Evolutionary conservation across 1,140 invertebrate genomes (phyloP), one percentile per base, ranked within the genome.

Genomic region (Tetraneura akinire): DNA sequence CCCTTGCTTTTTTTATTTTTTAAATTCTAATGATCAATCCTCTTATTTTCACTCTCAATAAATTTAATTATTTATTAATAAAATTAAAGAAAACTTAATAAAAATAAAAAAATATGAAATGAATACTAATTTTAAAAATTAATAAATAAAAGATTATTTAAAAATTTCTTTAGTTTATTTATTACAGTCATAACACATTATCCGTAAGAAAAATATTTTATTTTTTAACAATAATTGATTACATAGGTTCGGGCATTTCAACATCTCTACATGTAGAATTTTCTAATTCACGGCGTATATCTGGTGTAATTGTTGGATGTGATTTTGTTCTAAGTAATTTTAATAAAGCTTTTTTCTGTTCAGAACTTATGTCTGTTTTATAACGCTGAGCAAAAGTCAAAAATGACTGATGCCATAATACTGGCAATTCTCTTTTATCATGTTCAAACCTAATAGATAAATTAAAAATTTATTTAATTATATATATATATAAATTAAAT

Each of bases 371-470:
- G 86, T 98, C 95, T 80, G 93, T 91, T 87, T 98, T 98, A 85
- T 99, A 99, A 81, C 95, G 89, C 87, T 99, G 96, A 2, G 93
- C 92, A 89, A 99, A 99, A 3, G 94, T 95, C 55, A 99, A 87
- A 21, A 99, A 87, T 70, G 94, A 90, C 85, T 99, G 97, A 87
- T 99, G 97, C 98, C 97, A 99, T 68, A 99, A 85, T 16, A 99
- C 96, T 18, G 98, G 97, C 80, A 99, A 86, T 82, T 92, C 90
- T 81, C 95, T 89, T 66, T 87, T 86, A 84, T 98, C 96, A 82
- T 88, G 87, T 85, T 93, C 90, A 87, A 98, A 98, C 84, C 95
- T 96, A 84, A 64, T 88, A 84, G 81, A 74, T 83, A 82, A 42
- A 80, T 29, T 21, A 64, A 21, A n/a, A n/a, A n/a, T n/a, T n/a